phyloP scores from a whole-genome alignment of 1,140 invertebrate species.

The Patella vulgata region DNA sequence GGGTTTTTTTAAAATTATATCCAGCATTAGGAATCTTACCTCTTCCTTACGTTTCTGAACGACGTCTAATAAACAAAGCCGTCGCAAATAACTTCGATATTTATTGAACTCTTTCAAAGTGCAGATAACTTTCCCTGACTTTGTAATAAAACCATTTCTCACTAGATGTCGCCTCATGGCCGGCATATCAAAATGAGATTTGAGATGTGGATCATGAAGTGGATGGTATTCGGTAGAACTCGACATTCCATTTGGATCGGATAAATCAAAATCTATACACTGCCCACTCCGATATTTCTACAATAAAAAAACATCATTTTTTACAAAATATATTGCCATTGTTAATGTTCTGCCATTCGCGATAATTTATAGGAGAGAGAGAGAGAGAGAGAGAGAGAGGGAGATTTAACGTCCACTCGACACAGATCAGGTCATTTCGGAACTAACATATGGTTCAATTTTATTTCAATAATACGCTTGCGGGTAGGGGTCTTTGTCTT shows the following conservation, averaged over 20 bases:
- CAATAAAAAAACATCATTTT: background rate
- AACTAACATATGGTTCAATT: no score
- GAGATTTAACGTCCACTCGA: no score
- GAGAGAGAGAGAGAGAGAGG: no score
- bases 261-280: constrained; percentile 25
- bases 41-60: constrained; percentile 21
- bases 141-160: constrained; percentile 30
- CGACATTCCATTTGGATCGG: constrained; percentile 29
- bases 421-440: no score
- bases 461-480: no score
- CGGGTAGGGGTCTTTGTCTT: no score
- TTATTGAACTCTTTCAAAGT: constrained; percentile 36
- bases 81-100: constrained; percentile 33
- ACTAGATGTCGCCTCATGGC: constrained; percentile 27
- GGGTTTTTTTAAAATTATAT: no score
- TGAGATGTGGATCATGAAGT: constrained; percentile 37
- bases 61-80: constrained; percentile 28
- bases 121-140: constrained; percentile 30
- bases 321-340: background rate
- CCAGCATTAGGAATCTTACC: no score
- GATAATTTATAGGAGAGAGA: no score
- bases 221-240: constrained; percentile 31
- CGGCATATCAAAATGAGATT: constrained; percentile 19
- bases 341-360: no score
- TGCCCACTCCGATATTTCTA: constrained; percentile 31